Evolutionary conservation across 2,888 invertebrate genomes (phyloP), one percentile per base, ranked within the genome.

Genomic region (Aspidiotus destructor): DNA sequence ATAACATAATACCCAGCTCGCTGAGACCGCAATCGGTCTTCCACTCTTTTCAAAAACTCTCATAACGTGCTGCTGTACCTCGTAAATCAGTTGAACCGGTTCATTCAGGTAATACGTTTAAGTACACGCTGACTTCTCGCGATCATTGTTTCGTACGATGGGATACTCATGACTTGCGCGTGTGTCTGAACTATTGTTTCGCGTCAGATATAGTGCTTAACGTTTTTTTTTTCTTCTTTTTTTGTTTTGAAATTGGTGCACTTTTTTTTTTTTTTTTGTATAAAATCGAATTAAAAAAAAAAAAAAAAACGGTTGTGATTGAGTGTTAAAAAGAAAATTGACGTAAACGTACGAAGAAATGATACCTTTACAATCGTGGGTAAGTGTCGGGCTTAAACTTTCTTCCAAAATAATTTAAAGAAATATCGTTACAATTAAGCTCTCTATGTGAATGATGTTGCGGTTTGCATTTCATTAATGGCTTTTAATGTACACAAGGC

Each of bases 71-170:
- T 5, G 28, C 28, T 28, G 28, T 28, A 52, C 48, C 58, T 65
- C 58, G 58, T 65, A 65, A 65, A 65, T 65, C 65, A 57, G 65
- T 65, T 60, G 65, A 60, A 65, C 65, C 65, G 65, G 65, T 65
- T 65, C 65, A 65, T 65, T 65, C 65, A 48, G 60, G 58, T 65
- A 65, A 65, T 65, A 65, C 65, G 58, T 52, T 65, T 65, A 65
- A 65, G 58, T 65, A 65, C 28, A 28, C 54, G 65, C 58, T 65
- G 42, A 65, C 65, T 65, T 65, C 65, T 28, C 28, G 44, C 57
- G 41, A 57, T 65, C 65, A 65, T 65, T 65, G 65, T 65, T 65
- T 65, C 42, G 65, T 65, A 1, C 28, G 28, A 28, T 5, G 28
- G 5, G 28, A 65, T 42, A 58, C 65, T 60, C 57, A 65, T 65